phyloP scores from a whole-genome alignment of 2,888 invertebrate genomes.

The Neoitamus cyanurus region DNA sequence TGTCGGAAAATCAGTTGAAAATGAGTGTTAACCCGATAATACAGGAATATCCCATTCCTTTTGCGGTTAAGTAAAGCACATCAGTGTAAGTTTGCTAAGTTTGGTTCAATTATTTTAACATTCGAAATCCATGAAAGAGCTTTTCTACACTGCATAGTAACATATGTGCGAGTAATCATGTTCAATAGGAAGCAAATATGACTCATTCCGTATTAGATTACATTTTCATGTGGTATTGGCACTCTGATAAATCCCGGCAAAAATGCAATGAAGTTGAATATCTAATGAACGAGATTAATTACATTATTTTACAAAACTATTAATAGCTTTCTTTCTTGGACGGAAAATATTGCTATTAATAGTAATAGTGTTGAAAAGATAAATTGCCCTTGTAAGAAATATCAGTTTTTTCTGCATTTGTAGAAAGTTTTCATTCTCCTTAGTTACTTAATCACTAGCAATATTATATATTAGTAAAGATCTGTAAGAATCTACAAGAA shows the following conservation, averaged over 20 bases:
- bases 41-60: not conserved
- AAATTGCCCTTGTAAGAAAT: no score
- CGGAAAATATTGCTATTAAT: no score
- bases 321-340: no score
- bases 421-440: no score
- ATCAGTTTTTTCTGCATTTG: no score
- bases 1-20: not conserved
- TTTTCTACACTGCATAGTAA: not conserved
- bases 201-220: not conserved
- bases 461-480: no score
- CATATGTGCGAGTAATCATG: not conserved
- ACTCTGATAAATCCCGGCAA: not conserved
- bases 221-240: not conserved
- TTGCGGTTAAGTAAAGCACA: not conserved
- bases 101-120: not conserved
- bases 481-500: no score
- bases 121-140: not conserved
- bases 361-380: no score
- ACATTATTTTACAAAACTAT: not conserved
- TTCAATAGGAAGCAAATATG: not conserved
- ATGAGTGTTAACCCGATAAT: not conserved
- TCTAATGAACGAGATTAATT: not conserved
- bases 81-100: not conserved
- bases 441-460: no score
- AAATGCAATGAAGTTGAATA: not conserved